These are phyloP conservation scores for Chrosomus eos DNA, from an alignment of 2,797 vertebrate species.

Conservation along the genomic window DNA sequence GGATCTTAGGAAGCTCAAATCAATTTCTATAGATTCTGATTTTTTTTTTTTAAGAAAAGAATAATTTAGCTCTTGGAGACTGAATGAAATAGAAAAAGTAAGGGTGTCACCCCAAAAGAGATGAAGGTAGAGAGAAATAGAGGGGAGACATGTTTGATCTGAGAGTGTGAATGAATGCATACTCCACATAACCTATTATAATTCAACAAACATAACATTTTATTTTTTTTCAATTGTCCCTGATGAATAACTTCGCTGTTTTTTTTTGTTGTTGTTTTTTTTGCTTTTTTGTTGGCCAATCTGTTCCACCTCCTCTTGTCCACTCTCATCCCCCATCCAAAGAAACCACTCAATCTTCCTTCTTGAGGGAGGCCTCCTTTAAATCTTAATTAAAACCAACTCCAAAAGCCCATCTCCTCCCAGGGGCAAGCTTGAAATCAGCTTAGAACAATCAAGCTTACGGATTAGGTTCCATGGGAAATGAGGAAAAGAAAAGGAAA, in stretches of 20 bases:
- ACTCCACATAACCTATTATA: background rate
- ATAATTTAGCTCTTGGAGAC: constrained; percentile 64
- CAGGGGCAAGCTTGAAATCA: constrained; percentile 77
- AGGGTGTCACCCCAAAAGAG: constrained; percentile 12
- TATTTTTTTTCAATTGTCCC: constrained; percentile 56
- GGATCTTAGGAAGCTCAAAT: constrained; percentile 81
- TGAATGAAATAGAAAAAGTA: background rate
- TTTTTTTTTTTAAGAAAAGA: constrained; percentile 49
- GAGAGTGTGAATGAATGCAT: constrained; percentile 9
- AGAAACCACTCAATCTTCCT: constrained; percentile 73
- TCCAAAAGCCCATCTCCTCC: constrained; percentile 69
- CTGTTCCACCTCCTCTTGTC: constrained; percentile 71
- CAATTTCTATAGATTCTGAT: constrained; percentile 78
- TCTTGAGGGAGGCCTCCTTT: constrained; percentile 78
- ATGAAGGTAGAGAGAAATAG: background rate
- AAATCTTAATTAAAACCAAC: constrained; percentile 86
- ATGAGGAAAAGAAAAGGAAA: constrained; percentile 10
- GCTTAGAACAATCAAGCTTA: constrained; percentile 84
- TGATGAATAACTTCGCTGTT: constrained; percentile 32
- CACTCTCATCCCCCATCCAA: constrained; percentile 68
- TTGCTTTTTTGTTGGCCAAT: constrained; percentile 55
- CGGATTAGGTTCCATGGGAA: constrained; percentile 76
- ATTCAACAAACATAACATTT: constrained; percentile 54
- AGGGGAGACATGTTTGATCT: background rate
- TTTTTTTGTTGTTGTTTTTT: background rate